Conservation (phyloP, 1,140 invertebrate species). For the Drosophila equinoxialis region DNA sequence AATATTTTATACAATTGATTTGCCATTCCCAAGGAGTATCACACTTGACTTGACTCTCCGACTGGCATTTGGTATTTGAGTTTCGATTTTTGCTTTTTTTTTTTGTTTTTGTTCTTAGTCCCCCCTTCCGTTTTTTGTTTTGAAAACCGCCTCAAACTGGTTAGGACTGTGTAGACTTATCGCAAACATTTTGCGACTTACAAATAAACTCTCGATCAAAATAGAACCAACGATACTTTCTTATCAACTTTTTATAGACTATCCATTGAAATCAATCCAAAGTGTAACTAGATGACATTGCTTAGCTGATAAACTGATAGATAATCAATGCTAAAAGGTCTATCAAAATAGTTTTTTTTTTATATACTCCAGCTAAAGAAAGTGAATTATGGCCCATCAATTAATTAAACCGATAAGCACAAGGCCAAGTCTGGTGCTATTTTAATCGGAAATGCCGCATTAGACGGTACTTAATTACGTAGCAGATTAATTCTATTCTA, state of each 20-base stretch:
- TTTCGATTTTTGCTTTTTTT: conserved; percentile 15
- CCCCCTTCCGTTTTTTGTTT: background rate
- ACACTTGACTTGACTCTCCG: conserved; percentile 57
- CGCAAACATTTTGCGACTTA: conserved; percentile 50
- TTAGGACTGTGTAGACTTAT: conserved; percentile 42
- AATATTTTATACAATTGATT: conserved; percentile 73
- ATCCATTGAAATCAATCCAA: conserved; percentile 7
- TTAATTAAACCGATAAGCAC: conserved; percentile 1
- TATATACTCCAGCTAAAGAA: background rate
- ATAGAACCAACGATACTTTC: conserved; percentile 10
- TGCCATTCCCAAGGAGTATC: conserved; percentile 60
- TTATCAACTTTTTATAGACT: background rate
- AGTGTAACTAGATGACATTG: background rate
- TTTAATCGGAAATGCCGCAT: background rate
- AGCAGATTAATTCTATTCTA: background rate
- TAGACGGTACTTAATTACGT: conserved; percentile 3
- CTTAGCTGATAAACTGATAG: background rate
- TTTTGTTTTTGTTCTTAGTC: background rate
- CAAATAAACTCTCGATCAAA: conserved; percentile 28
- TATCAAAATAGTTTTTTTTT: conserved; percentile 1
- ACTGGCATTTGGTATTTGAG: conserved; percentile 43
- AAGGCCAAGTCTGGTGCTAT: conserved; percentile 3
- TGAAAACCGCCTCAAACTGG: conserved; percentile 36
- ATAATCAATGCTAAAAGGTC: conserved; percentile 2
- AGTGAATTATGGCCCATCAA: background rate